Evolutionary conservation across 2,888 invertebrate genomes (phyloP).

Genomic region (Euzetes globulus): DNA sequence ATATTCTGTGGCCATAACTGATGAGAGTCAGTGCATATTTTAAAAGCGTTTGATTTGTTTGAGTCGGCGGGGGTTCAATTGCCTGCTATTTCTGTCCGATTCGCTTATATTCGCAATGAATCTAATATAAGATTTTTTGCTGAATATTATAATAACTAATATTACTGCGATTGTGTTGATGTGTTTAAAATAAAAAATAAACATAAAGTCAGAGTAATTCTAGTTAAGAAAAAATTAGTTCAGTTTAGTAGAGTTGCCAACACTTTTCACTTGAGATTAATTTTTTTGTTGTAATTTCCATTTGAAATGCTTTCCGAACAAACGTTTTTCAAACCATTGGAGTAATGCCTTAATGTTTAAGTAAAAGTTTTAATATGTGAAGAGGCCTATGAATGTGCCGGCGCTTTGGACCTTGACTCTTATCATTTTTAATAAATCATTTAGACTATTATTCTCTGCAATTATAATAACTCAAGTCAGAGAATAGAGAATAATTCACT

Average conservation of each 20-base stretch:
- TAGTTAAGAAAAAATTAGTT: neutral
- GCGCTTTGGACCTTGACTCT: neutral
- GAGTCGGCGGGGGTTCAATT: slow-evolving; percentile 18
- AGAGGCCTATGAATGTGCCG: neutral
- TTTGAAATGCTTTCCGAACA: neutral
- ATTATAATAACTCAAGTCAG: neutral
- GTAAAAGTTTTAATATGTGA: neutral
- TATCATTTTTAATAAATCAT: slow-evolving; percentile 28
- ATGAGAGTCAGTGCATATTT: neutral
- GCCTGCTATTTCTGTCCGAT: slow-evolving; percentile 27
- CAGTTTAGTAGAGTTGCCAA: neutral
- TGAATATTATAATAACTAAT: slow-evolving; percentile 20
- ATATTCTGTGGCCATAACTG: neutral
- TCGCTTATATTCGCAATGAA: slow-evolving; percentile 14
- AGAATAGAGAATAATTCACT: too few relatives aligned
- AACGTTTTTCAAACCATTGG: neutral
- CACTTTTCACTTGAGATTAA: neutral
- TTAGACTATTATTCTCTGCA: slow-evolving; percentile 18
- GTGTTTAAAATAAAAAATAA: neutral
- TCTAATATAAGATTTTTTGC: neutral
- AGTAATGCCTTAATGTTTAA: neutral
- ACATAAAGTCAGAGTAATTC: neutral
- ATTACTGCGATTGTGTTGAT: slow-evolving; percentile 1
- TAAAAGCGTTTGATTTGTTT: slow-evolving; percentile 7
- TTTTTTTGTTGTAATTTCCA: slow-evolving; percentile 8